These are phyloP conservation scores for Tokudaia tokunoshimensis DNA, from an alignment of 2,797 vertebrate genomes.

Conservation along the genomic window DNA sequence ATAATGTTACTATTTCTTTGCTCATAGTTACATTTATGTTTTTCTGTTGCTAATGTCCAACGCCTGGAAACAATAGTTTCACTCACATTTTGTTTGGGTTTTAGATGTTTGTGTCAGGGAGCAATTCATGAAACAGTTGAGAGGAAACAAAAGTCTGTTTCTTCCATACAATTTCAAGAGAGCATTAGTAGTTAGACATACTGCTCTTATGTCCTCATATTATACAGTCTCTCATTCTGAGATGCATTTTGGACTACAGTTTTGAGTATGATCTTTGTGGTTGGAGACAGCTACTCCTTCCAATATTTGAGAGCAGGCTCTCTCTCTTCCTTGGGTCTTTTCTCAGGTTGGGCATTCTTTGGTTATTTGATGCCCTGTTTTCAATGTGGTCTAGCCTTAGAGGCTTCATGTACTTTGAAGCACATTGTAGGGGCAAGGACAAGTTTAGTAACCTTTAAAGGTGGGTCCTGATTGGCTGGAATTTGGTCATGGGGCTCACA, in stretches of 20 bases:
- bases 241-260: background rate
- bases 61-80: constrained; percentile 20
- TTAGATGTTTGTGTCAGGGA: background rate
- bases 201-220: background rate
- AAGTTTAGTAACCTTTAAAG: background rate
- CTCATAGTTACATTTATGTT: background rate
- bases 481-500: background rate
- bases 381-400: background rate
- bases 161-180: constrained; percentile 21
- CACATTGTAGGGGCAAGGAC: background rate
- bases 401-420: background rate
- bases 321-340: background rate
- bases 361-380: background rate
- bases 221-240: background rate
- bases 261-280: background rate
- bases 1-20: background rate
- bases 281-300: background rate
- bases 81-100: background rate
- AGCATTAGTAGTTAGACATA: background rate
- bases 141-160: constrained; percentile 42
- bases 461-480: background rate
- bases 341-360: background rate
- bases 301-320: background rate
- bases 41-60: background rate
- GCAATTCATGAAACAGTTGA: constrained; percentile 7